Evolutionary conservation across 2,797 vertebrate species (phyloP).

Genomic region (Emydoidea blandingii): DNA sequence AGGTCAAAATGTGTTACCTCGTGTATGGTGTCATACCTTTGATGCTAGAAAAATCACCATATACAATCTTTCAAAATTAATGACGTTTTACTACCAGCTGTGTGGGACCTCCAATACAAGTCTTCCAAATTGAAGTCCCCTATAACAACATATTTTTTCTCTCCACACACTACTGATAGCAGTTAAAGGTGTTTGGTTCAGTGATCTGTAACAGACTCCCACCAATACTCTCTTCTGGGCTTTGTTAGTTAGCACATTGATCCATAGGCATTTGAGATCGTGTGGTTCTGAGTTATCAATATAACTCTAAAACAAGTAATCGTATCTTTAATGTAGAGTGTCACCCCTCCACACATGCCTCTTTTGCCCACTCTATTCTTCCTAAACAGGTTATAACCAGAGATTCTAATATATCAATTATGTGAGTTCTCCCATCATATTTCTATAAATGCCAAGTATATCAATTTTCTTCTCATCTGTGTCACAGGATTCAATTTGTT

Average conservation of each 20-base stretch:
- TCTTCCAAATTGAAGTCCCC: not conserved
- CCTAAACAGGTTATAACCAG: too few species aligned
- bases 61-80: not conserved
- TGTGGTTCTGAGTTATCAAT: not conserved
- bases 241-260: not conserved
- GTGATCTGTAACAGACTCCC: not conserved
- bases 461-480: too few species aligned
- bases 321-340: too few species aligned
- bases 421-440: too few species aligned
- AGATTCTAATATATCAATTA: too few species aligned
- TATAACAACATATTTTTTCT: not conserved
- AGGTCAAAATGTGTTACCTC: not conserved
- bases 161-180: not conserved
- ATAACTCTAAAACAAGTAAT: not conserved
- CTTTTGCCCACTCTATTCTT: too few species aligned
- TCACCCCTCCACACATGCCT: too few species aligned
- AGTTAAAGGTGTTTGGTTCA: not conserved
- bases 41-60: not conserved
- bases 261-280: not conserved
- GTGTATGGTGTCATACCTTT: not conserved
- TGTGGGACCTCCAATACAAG: not conserved
- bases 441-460: too few species aligned
- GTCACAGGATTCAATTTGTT: too few species aligned
- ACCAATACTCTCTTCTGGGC: not conserved
- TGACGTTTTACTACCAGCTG: not conserved